Percentiles rank a stretch among this genome's conserved stretches.
These are phyloP conservation scores for Pterocles orientalis DNA, from an alignment of 2,113 vertebrate genomes.

Conservation along the genomic window DNA sequence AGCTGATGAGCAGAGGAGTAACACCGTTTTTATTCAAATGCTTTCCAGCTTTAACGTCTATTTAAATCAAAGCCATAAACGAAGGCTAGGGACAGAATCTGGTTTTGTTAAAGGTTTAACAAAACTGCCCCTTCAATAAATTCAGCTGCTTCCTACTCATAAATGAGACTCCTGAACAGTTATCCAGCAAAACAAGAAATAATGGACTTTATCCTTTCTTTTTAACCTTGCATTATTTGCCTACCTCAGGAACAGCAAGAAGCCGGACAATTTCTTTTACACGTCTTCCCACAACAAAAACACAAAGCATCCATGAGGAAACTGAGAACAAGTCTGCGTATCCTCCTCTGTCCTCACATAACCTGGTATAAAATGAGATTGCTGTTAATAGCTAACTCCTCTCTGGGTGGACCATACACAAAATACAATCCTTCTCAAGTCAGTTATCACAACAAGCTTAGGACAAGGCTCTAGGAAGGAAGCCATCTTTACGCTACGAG, in stretches of 20 bases:
- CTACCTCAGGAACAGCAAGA: neutral
- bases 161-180: neutral
- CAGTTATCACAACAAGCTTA: neutral
- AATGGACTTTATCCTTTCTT: slow-evolving; percentile 1
- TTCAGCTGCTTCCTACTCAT: neutral
- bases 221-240: neutral
- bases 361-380: neutral
- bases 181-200: slow-evolving; percentile 8
- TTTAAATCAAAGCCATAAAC: neutral
- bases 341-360: neutral
- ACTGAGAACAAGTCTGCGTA: neutral
- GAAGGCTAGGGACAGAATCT: neutral
- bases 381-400: neutral
- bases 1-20: neutral
- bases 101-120: slow-evolving; percentile 7
- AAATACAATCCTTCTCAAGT: neutral
- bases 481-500: neutral
- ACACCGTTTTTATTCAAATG: neutral
- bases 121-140: slow-evolving; percentile 14
- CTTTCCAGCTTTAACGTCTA: neutral
- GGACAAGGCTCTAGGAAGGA: neutral
- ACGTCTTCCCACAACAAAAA: neutral
- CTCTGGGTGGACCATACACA: neutral
- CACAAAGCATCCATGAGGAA: neutral
- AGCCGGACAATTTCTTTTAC: neutral